A percentile compares a stretch with the other conserved stretches of the same genome.
Evolutionary conservation across 1,140 invertebrate genomes (phyloP).

Genomic region (Pseudomyrmex cubaensis): DNA sequence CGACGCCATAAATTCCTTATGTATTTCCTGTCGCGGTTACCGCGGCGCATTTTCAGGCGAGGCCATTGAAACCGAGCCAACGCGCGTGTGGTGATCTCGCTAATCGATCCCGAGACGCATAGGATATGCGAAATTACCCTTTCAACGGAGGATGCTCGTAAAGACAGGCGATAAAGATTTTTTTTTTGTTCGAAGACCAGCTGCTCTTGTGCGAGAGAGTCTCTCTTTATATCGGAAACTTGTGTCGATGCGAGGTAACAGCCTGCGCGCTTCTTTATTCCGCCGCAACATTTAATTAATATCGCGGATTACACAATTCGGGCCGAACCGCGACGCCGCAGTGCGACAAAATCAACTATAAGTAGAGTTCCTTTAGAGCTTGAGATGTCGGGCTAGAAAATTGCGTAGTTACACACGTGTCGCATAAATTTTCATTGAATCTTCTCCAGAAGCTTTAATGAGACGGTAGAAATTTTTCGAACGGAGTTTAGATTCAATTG

Average conservation of each 20-base stretch:
- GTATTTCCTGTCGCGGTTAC: conserved; percentile 75
- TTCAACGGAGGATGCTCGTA: conserved; percentile 65
- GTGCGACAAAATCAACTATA: not conserved
- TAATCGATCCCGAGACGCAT: conserved; percentile 66
- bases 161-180: conserved; percentile 44
- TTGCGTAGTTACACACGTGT: not conserved
- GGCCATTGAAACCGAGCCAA: conserved; percentile 52
- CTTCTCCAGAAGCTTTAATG: not conserved
- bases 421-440: not conserved
- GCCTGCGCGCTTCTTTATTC: not conserved
- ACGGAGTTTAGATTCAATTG: no score
- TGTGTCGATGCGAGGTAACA: conserved; percentile 23
- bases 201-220: not conserved
- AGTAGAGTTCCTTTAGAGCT: not conserved
- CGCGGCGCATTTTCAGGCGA: conserved; percentile 55
- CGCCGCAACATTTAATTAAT: conserved; percentile 21
- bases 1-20: conserved; percentile 73
- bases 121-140: conserved; percentile 64
- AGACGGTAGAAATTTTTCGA: not conserved
- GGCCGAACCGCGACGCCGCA: not conserved
- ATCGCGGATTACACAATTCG: conserved; percentile 28
- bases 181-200: not conserved
- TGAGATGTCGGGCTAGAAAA: not conserved
- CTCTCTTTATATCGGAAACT: conserved; percentile 22
- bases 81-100: conserved; percentile 66